Evolutionary conservation across 2,888 invertebrate genomes (phyloP), one percentile per base, ranked within the genome.

Genomic region (Ephialtes manifestator): DNA sequence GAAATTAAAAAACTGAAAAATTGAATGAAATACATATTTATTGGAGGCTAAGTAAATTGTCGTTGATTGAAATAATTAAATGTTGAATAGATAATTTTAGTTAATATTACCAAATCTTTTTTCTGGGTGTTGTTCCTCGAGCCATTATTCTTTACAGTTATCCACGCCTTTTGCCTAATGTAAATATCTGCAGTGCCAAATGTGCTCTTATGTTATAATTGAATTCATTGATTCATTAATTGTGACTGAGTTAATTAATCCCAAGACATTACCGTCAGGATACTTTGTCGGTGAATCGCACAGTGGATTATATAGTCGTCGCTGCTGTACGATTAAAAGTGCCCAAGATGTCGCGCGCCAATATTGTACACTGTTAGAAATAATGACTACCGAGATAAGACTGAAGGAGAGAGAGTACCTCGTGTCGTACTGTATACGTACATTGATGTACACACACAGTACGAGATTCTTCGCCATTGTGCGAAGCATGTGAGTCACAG

Each of bases 401-500:
- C 15, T 20, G n/a, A 39, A 15, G n/a, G 55, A 13, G 20, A 55
- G 11, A 46, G 46, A 15, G 46, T 46, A 46, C 3, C 46, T 3
- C 46, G 46, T 15, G 10, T 46, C 46, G 46, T 15, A 46, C 15
- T 46, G 46, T 15, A 39, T 39, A 46, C 46, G 53, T 55, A 20
- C 53, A 55, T 55, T 11, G 8, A 4, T 46, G 46, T 46, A 10
- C 53, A 1, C 10, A 20, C 20, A 55, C 20, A 7, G 13, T n/a
- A 53, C 31, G 20, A 55, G 43, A 28, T n/a, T 58, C 7, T 43
- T 65, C 65, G 46, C 43, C 20, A 20, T 31, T 4, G 39, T 43
- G 70, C 51, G 4, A 48, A 11, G 18, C 31, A 70, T 51, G 51
- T 70, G 70, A 70, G 70, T 70, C 70, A 70, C 31, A 24, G 51